Base-by-base conservation (phyloP, 2,888 invertebrate genomes). In the Drosophila ochracea region DNA sequence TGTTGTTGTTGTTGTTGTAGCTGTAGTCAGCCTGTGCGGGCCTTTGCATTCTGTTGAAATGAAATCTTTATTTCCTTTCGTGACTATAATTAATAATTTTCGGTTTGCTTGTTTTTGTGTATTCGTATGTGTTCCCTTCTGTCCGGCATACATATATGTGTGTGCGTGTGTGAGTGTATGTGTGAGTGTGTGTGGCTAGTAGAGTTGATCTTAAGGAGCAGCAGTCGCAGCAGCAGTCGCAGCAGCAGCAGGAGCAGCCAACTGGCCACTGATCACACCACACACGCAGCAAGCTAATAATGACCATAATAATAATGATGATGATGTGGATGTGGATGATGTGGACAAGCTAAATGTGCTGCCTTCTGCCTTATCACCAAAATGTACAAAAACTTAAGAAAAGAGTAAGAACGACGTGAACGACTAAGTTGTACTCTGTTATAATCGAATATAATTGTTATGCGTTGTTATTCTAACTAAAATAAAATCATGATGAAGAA, bases 81-180 rank as follows among this genome's bases (percentile, higher is more conserved):
- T 91, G 91, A 92, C 92, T 92, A 91, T 91, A 91, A 91, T 91
- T 91, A 91, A 91, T 87, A 90, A 90, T 85, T 85, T 85, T 89
- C 41, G 76, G 78, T 80, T 80, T 72, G 73, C 72, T 79, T 78
- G 66, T 79, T 79, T 78, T 63, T 37, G 60, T 73, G 55, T 82
- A 73, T 83, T 77, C 28, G 53, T 54, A 58, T 61, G 13, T 49
- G 55, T 59, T 58, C 61, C 30, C 31, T 39, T 37, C 25, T 47
- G 47, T 37, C 13, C 57, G 30, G 11, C 52, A 52, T n/a, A 16
- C 30, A 47, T 39, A n/a, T 65, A 60, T 75, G 58, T 75, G 58
- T 30, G 55, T 37, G 33, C 47, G 63, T 28, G 25, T 59, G 50
- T 62, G 30, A 53, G 58, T 55, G 25, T 35, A 59, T 50, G 28